A percentile compares a stretch with the other conserved stretches of the same genome.
Conservation (phyloP, 92 coral and sea anemone species). For the Desmophyllum pertusum region DNA sequence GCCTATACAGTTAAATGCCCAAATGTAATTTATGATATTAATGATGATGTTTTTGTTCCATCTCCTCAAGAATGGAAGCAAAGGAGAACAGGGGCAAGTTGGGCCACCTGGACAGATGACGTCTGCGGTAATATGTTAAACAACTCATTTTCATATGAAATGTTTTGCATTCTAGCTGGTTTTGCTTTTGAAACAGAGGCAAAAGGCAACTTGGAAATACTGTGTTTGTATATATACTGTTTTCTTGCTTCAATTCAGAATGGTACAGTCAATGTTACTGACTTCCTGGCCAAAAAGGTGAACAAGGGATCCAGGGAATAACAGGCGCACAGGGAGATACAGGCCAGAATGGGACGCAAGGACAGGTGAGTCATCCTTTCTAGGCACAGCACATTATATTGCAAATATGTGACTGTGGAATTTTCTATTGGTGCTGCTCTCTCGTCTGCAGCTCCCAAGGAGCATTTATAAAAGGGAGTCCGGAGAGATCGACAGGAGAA, state of each 20-base stretch:
- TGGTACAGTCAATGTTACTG: slow-evolving; percentile 21
- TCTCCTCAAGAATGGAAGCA: slow-evolving; percentile 30
- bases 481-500: too few relatives aligned
- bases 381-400: too few relatives aligned
- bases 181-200: neutral
- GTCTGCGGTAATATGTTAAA: neutral
- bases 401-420: too few relatives aligned
- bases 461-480: too few relatives aligned
- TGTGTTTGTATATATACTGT: neutral
- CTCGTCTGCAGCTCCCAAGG: too few relatives aligned
- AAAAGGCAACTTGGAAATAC: too few relatives aligned
- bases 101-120: slow-evolving; percentile 15
- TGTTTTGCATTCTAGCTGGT: neutral
- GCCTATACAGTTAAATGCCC: too few relatives aligned
- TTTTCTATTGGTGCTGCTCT: too few relatives aligned
- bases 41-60: neutral
- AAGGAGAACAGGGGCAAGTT: slow-evolving; percentile 62
- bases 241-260: neutral
- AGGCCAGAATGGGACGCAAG: slow-evolving; percentile 49
- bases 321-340: slow-evolving; percentile 35
- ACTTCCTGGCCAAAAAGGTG: slow-evolving; percentile 54
- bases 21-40: neutral
- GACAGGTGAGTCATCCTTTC: slow-evolving; percentile 8
- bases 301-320: slow-evolving; percentile 44
- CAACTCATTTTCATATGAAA: neutral